A percentile compares a stretch with the other conserved stretches of the same genome.
Conservation (phyloP, 2,113 vertebrate species). For the Panthera uncia region DNA sequence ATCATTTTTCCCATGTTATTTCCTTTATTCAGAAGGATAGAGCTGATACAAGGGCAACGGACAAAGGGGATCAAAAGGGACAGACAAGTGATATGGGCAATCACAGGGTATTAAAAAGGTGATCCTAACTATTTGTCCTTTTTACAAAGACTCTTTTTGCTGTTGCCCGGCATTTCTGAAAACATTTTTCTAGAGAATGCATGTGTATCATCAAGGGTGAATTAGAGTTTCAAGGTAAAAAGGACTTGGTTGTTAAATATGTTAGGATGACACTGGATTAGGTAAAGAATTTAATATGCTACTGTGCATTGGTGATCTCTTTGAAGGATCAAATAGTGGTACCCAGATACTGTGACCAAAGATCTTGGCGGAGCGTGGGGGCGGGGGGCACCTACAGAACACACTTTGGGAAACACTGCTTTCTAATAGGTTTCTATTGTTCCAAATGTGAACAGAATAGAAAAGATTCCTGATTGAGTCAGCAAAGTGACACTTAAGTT, state of each 20-base stretch:
- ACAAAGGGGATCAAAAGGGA: neutral
- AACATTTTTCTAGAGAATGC: neutral
- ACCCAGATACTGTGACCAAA: neutral
- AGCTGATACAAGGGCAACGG: neutral
- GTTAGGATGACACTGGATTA: neutral
- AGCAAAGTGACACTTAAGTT: neutral
- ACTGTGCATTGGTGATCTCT: neutral
- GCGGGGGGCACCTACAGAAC: neutral
- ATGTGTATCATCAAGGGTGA: neutral
- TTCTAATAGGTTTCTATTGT: neutral
- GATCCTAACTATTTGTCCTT: neutral
- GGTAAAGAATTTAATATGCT: neutral
- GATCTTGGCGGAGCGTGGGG: neutral
- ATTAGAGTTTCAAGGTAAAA: conserved; percentile 2
- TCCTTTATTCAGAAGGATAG: neutral
- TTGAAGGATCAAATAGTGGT: conserved; percentile 3
- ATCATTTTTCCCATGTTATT: neutral
- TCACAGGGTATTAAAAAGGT: neutral
- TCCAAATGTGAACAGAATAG: neutral
- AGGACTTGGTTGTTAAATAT: neutral
- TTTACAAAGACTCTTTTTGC: neutral
- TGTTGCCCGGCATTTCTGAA: neutral
- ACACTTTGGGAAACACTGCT: neutral
- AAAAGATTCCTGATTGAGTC: neutral
- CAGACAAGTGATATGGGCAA: neutral